Evolutionary conservation across 2,113 vertebrate genomes (phyloP).

Genomic region (Hemichromis elongatus): DNA sequence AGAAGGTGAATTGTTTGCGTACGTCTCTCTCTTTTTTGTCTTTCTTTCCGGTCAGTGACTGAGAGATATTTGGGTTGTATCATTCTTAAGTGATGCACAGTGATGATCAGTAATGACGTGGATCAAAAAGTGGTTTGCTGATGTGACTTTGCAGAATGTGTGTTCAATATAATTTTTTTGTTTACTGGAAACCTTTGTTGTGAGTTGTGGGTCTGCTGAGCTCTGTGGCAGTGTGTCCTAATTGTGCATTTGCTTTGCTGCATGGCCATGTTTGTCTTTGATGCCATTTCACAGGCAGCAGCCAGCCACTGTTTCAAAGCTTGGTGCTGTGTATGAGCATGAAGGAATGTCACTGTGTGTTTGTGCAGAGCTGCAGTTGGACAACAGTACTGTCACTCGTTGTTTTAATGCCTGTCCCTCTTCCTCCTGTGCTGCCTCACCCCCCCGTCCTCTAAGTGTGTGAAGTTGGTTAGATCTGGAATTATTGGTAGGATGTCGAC

Average conservation of each 20-base stretch:
- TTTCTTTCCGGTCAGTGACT: slow-evolving; percentile 2
- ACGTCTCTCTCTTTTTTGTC: background rate
- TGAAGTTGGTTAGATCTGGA: slow-evolving; percentile 55
- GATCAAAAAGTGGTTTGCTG: slow-evolving; percentile 26
- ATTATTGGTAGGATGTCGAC: slow-evolving; percentile 53
- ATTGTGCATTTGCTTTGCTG: slow-evolving; percentile 70
- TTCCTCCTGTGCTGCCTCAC: slow-evolving; percentile 2
- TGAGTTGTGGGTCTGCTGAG: slow-evolving; percentile 49
- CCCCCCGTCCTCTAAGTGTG: slow-evolving; percentile 23
- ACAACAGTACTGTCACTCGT: slow-evolving; percentile 68
- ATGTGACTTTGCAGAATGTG: slow-evolving; percentile 16
- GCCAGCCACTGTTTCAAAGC: slow-evolving; percentile 70
- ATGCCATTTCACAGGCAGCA: slow-evolving; percentile 72
- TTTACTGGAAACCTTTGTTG: slow-evolving; percentile 57
- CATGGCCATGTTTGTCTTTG: slow-evolving; percentile 69
- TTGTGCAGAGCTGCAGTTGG: slow-evolving; percentile 62
- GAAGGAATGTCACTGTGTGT: slow-evolving; percentile 66
- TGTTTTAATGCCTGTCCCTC: slow-evolving; percentile 66
- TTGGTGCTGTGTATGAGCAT: slow-evolving; percentile 57
- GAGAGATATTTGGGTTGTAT: slow-evolving; percentile 15
- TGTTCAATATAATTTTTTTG: background rate
- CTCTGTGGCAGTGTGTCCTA: slow-evolving; percentile 62
- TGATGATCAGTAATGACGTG: slow-evolving; percentile 16
- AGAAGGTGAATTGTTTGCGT: background rate
- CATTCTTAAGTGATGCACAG: slow-evolving; percentile 39